phyloP scores from a whole-genome alignment of 2,113 vertebrate species.

The Catharus bicknelli region DNA sequence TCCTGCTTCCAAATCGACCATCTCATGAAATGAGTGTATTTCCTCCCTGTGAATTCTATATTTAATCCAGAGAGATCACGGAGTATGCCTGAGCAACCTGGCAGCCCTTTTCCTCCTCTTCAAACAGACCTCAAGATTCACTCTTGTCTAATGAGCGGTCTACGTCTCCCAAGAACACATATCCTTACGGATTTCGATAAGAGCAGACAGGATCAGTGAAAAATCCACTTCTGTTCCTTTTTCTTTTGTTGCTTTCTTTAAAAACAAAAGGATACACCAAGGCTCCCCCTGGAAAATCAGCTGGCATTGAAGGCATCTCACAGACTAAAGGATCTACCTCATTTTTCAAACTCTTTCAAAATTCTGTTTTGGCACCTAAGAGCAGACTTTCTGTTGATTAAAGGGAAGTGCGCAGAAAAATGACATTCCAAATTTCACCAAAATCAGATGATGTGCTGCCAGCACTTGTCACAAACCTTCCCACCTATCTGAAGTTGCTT shows the following conservation, averaged over 20 bases:
- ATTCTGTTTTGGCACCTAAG: neutral
- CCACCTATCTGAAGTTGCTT: neutral
- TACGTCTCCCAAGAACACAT: conserved; percentile 8
- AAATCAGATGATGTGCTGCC: neutral
- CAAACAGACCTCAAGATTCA: conserved; percentile 50
- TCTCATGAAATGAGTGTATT: conserved; percentile 51
- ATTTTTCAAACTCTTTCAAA: neutral
- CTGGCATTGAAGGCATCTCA: neutral
- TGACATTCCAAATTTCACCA: neutral
- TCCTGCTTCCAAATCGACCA: conserved; percentile 55
- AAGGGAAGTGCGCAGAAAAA: neutral
- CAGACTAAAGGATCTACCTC: conserved; percentile 6
- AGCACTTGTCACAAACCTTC: neutral
- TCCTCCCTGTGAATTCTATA: conserved; percentile 49
- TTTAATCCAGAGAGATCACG: conserved; percentile 56
- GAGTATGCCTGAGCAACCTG: conserved; percentile 35
- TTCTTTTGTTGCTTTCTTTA: conserved; percentile 16
- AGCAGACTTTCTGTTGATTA: neutral
- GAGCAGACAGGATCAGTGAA: conserved; percentile 38
- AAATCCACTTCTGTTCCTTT: conserved; percentile 32
- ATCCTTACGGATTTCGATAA: neutral
- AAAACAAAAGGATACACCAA: conserved; percentile 24
- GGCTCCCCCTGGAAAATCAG: conserved; percentile 39
- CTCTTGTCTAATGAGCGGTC: conserved; percentile 21
- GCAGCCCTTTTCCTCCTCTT: conserved; percentile 53